Base-by-base conservation (phyloP, 2,888 invertebrate genomes). In the Rambutsinella grinnellia region DNA sequence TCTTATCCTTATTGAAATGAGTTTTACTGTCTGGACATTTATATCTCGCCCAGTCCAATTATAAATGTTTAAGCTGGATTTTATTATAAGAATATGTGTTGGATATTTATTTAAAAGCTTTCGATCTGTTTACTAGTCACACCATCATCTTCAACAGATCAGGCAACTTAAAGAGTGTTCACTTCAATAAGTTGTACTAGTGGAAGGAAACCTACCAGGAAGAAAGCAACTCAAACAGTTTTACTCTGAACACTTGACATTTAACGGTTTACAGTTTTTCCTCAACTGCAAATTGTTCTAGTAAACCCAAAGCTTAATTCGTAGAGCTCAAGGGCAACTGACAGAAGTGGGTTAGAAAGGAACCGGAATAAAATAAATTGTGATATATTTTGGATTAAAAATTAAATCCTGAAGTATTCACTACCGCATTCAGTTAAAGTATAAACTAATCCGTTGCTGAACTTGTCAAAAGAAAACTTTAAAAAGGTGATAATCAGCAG, bases 151-250 rank as follows among this genome's bases (percentile, higher is more conserved):
- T 36, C 5, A 36, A 36, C 36, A 36, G 36, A 8, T 36, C 36
- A n/a, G n/a, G n/a, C 36, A 36, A 8, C 36, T 36, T 36, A 36
- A 36, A 36, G 36, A 36, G 36, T 36, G 28, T 24, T n/a, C 51
- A 68, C 15, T 26, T 28, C 15, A 26, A 6, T 19, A 49, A 47
- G 56, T 24, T 44, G 61, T 26, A 53, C 66, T 66, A 74, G 67
- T 75, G 67, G 74, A 75, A 67, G 74, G 67, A 67, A 75, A 47
- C 51, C 61, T 26, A 66, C 56, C 54, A 75, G 74, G 67, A 75
- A 75, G 74, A 75, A 21, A 60, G 67, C 66, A 66, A 28, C 51
- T 15, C 6, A 26, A n/a, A 15, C 15, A 15, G 24, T 26, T 56
- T 56, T 6, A 54, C 54, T 56, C 21, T 56, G 13, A 23, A 24